Base-by-base conservation (phyloP, 2,113 vertebrate species). In the Plotosus lineatus region DNA sequence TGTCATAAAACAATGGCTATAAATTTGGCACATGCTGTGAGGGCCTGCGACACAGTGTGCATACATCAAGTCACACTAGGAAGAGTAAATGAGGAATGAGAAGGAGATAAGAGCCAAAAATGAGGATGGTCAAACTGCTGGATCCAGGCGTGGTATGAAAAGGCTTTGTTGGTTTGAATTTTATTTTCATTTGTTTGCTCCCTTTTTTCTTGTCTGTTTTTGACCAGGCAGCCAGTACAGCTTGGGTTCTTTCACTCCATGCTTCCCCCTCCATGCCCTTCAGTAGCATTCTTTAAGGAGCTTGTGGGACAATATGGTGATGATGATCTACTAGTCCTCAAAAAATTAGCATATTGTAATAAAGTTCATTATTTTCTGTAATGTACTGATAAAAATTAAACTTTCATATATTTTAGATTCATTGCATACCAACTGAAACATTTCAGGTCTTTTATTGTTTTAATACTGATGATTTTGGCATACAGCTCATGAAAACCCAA, bases 231-330 rank as follows among this genome's bases (percentile, higher is more conserved):
- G 84, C 44, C 79, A 61, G 73, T 75, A 31, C 17, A 74, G 40
- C 56, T 31, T 21, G 10, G 31, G 60, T 36, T 2, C 81, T 31
- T 60, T 74, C 0, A 48, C 82, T 86, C 87, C 80, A 38, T 26
- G 42, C 80, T 68, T 82, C 74, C n/a, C n/a, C n/a, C n/a, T 69
- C 68, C n/a, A 4, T 44, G 56, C 28, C 55, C 55, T 81, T 91
- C 82, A 90, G 71, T 88, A 78, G 1, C 26, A 82, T 65, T 89
- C 92, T 63, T 78, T 91, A 82, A 93, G 87, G 82, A 92, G 87
- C 86, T 91, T 93, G 80, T 93, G 93, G 85, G 93, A 93, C 15
- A 94, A 83, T 46, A 89, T 87, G 72, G 88, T 90, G 81, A 94
- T 88, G 9, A 86, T 76, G 31, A n/a, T n/a, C n/a, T n/a, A n/a